phyloP scores from a whole-genome alignment of 2,797 vertebrate genomes.

The Eospalax fontanierii region DNA sequence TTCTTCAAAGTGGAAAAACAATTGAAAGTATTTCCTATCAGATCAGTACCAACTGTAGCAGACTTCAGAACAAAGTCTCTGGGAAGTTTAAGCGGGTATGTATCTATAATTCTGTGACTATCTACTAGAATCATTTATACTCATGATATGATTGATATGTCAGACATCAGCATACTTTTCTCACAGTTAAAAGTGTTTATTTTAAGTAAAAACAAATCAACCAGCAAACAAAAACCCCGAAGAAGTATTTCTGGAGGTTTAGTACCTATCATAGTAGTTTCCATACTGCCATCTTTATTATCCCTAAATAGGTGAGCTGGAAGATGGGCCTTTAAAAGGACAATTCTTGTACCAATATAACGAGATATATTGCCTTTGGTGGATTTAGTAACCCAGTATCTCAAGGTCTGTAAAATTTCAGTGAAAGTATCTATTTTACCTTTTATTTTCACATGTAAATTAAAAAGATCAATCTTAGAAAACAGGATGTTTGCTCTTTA shows the following conservation, averaged over 20 bases:
- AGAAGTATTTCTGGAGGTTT: neutral
- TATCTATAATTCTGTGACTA: slow-evolving; percentile 58
- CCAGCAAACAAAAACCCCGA: neutral
- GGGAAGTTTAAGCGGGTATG: slow-evolving; percentile 98
- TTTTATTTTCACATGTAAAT: slow-evolving; percentile 36
- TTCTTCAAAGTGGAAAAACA: slow-evolving; percentile 94
- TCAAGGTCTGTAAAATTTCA: slow-evolving; percentile 62
- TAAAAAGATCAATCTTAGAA: neutral
- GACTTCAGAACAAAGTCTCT: slow-evolving; percentile 98
- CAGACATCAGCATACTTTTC: neutral
- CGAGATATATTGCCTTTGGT: slow-evolving; percentile 8
- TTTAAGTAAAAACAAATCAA: slow-evolving; percentile 56
- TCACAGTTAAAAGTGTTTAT: neutral
- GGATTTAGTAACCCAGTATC: slow-evolving; percentile 24
- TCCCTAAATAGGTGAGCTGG: neutral
- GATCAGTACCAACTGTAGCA: slow-evolving; percentile 97
- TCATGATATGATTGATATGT: neutral
- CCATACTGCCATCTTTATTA: neutral
- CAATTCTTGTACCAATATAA: neutral
- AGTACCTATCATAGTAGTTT: neutral
- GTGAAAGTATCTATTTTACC: slow-evolving; percentile 1
- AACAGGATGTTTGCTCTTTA: too few relatives aligned
- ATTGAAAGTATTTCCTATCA: slow-evolving; percentile 96
- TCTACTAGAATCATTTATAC: neutral
- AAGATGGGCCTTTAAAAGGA: slow-evolving; percentile 18